Conservation (phyloP, 2,888 invertebrate species). For the Orgyia antiqua region DNA sequence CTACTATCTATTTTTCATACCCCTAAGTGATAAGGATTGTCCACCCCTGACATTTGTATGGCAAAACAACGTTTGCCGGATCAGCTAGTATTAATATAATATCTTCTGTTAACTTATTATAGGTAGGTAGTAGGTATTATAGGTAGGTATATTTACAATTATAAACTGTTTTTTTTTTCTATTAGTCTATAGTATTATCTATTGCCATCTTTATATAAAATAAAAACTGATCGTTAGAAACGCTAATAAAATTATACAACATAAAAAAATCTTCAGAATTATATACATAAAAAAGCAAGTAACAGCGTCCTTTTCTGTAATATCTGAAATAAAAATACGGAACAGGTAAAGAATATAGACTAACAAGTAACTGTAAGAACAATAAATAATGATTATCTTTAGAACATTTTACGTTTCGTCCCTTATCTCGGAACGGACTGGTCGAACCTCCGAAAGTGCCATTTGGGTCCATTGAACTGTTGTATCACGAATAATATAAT, state of each 20-base stretch:
- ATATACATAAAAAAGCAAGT: background rate
- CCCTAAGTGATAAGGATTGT: no score
- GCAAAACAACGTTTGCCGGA: no score
- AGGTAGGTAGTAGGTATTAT: no score
- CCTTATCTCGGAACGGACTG: slow-evolving; percentile 12
- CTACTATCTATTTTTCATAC: no score
- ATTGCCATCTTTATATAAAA: slow-evolving; percentile 1
- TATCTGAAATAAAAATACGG: background rate
- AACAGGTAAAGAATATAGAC: slow-evolving; percentile 1
- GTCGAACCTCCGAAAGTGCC: slow-evolving; percentile 3
- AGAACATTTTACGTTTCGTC: slow-evolving; percentile 17
- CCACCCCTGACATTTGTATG: no score
- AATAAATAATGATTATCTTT: slow-evolving; percentile 25
- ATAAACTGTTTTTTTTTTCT: no score
- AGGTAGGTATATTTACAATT: no score
- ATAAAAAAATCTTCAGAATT: background rate
- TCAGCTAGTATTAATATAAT: no score
- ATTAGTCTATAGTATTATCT: no score
- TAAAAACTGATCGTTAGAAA: background rate
- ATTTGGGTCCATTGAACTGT: slow-evolving; percentile 6
- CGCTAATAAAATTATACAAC: background rate
- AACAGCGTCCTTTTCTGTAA: background rate
- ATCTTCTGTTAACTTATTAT: no score
- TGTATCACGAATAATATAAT: slow-evolving; percentile 5
- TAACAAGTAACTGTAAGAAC: slow-evolving; percentile 13